A percentile compares a stretch with the other conserved stretches of the same genome.
These are phyloP conservation scores for Thermophis baileyi DNA, from an alignment of 2,113 vertebrate genomes.

Conservation along the genomic window DNA sequence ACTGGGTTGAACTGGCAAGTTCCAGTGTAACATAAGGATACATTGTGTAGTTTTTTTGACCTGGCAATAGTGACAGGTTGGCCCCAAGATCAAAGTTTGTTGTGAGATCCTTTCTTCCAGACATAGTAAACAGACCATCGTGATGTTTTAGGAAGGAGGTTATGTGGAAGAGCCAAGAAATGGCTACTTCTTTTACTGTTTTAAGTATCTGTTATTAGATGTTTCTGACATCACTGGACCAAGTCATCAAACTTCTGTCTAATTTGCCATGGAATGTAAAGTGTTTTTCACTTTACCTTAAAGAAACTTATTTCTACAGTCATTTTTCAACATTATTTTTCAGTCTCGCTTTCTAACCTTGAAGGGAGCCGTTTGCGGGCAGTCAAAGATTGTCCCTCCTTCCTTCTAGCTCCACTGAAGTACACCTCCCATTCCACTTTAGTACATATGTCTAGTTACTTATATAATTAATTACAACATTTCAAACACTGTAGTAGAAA, in stretches of 20 bases:
- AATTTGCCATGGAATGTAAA: not conserved
- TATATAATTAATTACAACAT: not conserved
- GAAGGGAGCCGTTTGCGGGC: not conserved
- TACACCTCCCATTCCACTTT: not conserved
- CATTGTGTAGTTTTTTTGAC: not conserved
- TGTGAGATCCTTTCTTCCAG: not conserved
- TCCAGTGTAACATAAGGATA: not conserved
- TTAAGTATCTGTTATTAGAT: too few relatives aligned
- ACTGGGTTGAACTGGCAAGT: not conserved
- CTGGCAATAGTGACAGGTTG: not conserved
- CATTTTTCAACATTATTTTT: not conserved
- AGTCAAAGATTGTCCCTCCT: not conserved
- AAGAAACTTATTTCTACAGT: not conserved
- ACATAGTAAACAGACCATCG: not conserved
- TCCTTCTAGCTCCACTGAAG: too few relatives aligned
- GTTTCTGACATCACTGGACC: not conserved
- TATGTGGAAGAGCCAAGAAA: not conserved
- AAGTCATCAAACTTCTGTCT: not conserved
- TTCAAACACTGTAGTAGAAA: not conserved
- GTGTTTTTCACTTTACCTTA: not conserved
- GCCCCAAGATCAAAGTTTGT: not conserved
- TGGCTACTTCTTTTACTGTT: not conserved
- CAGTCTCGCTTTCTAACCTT: not conserved
- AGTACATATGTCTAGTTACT: not conserved
- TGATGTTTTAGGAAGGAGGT: not conserved